Conservation (phyloP, 2,113 vertebrate genomes). For the Electrona antarctica region DNA sequence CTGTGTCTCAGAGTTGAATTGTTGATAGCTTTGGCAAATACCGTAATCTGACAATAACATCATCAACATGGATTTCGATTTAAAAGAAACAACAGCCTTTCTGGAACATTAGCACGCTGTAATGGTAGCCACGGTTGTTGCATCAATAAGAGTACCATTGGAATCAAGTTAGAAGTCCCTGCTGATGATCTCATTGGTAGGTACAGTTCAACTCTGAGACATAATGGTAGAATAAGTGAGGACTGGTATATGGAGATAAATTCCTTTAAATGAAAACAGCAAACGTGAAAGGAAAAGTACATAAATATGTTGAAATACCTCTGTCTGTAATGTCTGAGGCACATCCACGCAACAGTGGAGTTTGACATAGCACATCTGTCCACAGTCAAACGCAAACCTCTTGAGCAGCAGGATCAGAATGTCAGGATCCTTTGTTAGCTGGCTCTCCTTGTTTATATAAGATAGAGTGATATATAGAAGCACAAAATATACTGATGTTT, state of each 20-base stretch:
- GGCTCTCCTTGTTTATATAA: constrained; percentile 40
- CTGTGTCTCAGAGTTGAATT: too few species aligned
- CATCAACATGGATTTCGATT: too few species aligned
- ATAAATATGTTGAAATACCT: constrained; percentile 6
- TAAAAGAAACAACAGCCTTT: too few species aligned
- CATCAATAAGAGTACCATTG: not conserved
- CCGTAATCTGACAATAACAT: too few species aligned
- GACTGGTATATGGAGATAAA: too few species aligned
- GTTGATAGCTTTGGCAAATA: too few species aligned
- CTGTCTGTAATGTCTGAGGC: constrained; percentile 32
- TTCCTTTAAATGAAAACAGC: too few species aligned
- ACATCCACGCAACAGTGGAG: constrained; percentile 50
- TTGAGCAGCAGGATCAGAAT: constrained; percentile 72
- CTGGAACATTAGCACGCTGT: too few species aligned
- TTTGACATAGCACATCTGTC: constrained; percentile 47
- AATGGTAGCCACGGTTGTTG: too few species aligned
- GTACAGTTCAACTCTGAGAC: too few species aligned
- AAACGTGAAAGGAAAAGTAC: too few species aligned
- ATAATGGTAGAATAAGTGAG: too few species aligned
- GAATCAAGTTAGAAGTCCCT: not conserved
- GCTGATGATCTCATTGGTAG: not conserved
- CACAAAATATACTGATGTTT: not conserved
- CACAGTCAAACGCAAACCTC: constrained; percentile 66
- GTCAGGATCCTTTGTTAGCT: constrained; percentile 45
- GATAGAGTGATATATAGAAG: not conserved